A percentile compares a stretch with the other conserved stretches of the same genome.
Evolutionary conservation across 1,140 invertebrate species (phyloP).

Genomic region (Meloidogyne hapla): DNA sequence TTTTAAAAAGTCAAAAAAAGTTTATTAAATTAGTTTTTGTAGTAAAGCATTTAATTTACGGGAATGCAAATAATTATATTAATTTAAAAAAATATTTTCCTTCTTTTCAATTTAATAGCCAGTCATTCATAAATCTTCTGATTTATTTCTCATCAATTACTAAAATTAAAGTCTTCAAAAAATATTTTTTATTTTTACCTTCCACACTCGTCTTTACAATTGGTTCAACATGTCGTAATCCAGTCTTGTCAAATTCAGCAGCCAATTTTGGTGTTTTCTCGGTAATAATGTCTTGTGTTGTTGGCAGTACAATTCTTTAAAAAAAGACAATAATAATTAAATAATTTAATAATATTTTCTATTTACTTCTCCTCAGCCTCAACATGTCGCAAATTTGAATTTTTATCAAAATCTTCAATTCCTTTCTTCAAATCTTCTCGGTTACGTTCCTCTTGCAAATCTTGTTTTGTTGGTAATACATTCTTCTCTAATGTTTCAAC

Average conservation of each 20-base stretch:
- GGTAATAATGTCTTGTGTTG: slow-evolving; percentile 31
- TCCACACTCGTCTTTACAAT: slow-evolving; percentile 35
- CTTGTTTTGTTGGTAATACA: slow-evolving; percentile 40
- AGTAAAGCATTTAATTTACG: neutral
- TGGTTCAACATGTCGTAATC: slow-evolving; percentile 35
- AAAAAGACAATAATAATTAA: too few relatives aligned
- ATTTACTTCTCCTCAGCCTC: slow-evolving; percentile 26
- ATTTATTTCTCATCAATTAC: neutral
- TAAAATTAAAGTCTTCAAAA: neutral
- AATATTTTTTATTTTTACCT: slow-evolving; percentile 17
- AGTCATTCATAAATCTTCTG: neutral
- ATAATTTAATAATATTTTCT: neutral
- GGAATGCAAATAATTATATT: neutral
- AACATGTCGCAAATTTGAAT: slow-evolving; percentile 33
- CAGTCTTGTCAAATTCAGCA: slow-evolving; percentile 38
- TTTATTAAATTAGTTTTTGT: neutral
- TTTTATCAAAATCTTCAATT: slow-evolving; percentile 34
- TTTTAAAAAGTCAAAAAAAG: neutral
- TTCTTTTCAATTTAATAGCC: neutral
- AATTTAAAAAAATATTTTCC: neutral
- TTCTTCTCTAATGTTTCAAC: slow-evolving; percentile 41
- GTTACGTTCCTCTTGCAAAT: slow-evolving; percentile 35
- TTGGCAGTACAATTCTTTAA: slow-evolving; percentile 28
- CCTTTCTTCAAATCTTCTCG: slow-evolving; percentile 32
- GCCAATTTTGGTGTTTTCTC: slow-evolving; percentile 42